These are phyloP conservation scores for Panagrolaimus sp. DNA, from an alignment of 1,140 invertebrate species.

Conservation along the genomic window DNA sequence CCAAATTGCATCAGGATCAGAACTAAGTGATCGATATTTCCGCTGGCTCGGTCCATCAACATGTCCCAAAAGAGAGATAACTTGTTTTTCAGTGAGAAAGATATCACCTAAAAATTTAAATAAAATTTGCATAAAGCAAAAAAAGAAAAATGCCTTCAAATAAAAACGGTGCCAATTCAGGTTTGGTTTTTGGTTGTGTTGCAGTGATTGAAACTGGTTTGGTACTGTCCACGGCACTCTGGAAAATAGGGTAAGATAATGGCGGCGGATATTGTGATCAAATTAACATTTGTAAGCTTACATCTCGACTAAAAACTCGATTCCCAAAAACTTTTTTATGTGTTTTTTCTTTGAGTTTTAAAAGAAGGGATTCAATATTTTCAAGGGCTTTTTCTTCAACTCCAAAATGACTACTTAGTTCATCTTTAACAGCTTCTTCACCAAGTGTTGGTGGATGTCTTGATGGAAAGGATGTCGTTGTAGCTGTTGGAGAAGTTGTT, in stretches of 20 bases:
- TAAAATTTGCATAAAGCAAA: slow-evolving; percentile 11
- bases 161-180: slow-evolving; percentile 35
- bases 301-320: slow-evolving; percentile 9
- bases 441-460: not conserved
- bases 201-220: slow-evolving; percentile 9
- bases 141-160: slow-evolving; percentile 38
- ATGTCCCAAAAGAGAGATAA: slow-evolving; percentile 41
- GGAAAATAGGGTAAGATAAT: not conserved
- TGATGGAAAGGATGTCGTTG: not conserved
- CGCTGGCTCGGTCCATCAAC: slow-evolving; percentile 33
- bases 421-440: not conserved
- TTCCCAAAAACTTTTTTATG: slow-evolving; percentile 16
- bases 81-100: slow-evolving; percentile 47
- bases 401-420: not conserved
- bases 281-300: no score
- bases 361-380: not conserved
- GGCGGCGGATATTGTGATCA: no score
- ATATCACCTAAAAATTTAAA: slow-evolving; percentile 57
- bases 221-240: slow-evolving; percentile 1
- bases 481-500: not conserved
- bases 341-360: slow-evolving; percentile 11
- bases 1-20: slow-evolving; percentile 53
- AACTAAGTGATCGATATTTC: slow-evolving; percentile 34
- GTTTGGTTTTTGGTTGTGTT: not conserved
- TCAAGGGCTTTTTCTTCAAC: not conserved